Evolutionary conservation across 2,888 invertebrate genomes (phyloP).

Genomic region (Megalurothrips usitatus): DNA sequence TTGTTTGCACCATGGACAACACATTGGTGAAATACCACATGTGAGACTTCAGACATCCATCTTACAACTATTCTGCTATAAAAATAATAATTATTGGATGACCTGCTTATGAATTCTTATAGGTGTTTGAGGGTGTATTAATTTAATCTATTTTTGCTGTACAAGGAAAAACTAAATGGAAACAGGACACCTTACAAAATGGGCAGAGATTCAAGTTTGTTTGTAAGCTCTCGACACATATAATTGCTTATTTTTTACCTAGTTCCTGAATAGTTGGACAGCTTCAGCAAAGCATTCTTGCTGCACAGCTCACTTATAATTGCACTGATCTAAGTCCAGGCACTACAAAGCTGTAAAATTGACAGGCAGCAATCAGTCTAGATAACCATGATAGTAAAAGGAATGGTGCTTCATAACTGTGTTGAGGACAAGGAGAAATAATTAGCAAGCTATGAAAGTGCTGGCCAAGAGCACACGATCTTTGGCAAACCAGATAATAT

Average conservation of each 20-base stretch:
- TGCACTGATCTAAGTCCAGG: neutral
- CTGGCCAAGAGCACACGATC: neutral
- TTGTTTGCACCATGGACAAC: too few relatives aligned
- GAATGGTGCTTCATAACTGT: neutral
- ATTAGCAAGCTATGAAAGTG: neutral
- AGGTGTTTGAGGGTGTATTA: neutral
- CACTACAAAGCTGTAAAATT: neutral
- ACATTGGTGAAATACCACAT: neutral
- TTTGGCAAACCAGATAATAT: neutral
- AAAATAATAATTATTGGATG: too few relatives aligned
- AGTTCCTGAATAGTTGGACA: too few relatives aligned
- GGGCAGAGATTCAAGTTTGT: too few relatives aligned
- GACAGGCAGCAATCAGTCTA: conserved; percentile 21
- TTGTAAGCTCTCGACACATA: neutral
- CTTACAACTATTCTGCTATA: too few relatives aligned
- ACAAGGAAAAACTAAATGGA: too few relatives aligned
- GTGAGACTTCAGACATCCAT: neutral
- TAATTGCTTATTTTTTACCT: too few relatives aligned
- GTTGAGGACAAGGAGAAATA: neutral
- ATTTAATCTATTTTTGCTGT: neutral
- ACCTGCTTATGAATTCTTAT: too few relatives aligned
- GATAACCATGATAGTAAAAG: neutral
- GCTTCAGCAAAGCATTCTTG: neutral
- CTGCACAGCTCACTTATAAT: too few relatives aligned
- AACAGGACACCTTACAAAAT: too few relatives aligned